These are phyloP conservation scores for Sylvia atricapilla DNA, from an alignment of 2,113 vertebrate genomes.

Conservation along the genomic window DNA sequence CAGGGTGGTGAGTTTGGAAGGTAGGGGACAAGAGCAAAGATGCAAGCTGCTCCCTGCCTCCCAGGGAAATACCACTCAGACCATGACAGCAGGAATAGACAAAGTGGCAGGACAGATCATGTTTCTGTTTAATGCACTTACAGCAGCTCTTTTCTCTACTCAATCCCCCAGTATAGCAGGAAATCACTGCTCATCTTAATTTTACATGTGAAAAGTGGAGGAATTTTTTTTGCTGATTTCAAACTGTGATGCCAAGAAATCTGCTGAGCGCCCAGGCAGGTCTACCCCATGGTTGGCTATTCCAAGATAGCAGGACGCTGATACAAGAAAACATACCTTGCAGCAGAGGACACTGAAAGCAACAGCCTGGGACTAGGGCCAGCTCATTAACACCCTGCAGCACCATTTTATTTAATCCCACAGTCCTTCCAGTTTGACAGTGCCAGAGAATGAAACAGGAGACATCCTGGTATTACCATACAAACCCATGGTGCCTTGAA, in stretches of 20 bases:
- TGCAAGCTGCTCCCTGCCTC: background rate
- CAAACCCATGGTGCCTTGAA: background rate
- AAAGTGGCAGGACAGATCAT: background rate
- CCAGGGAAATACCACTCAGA: fast-evolving
- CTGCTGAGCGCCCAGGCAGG: background rate
- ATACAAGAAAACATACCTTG: background rate
- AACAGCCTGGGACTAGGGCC: background rate
- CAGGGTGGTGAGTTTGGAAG: background rate
- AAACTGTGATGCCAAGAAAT: background rate
- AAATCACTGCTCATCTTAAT: background rate
- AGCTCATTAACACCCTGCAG: background rate
- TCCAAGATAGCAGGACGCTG: background rate
- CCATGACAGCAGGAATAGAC: background rate
- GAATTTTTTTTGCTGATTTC: background rate
- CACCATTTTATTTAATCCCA: background rate
- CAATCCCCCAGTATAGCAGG: background rate
- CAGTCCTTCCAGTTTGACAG: background rate
- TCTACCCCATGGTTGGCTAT: background rate
- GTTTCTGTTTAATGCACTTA: background rate
- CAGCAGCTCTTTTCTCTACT: background rate
- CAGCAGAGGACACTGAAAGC: background rate
- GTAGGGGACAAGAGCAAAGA: background rate
- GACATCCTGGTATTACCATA: background rate
- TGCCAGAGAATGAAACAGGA: background rate
- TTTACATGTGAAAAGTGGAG: background rate